Percentiles rank a stretch among this genome's conserved stretches.
These are phyloP conservation scores for Drosophila borborema DNA, from an alignment of 2,888 invertebrate genomes.

Conservation along the genomic window DNA sequence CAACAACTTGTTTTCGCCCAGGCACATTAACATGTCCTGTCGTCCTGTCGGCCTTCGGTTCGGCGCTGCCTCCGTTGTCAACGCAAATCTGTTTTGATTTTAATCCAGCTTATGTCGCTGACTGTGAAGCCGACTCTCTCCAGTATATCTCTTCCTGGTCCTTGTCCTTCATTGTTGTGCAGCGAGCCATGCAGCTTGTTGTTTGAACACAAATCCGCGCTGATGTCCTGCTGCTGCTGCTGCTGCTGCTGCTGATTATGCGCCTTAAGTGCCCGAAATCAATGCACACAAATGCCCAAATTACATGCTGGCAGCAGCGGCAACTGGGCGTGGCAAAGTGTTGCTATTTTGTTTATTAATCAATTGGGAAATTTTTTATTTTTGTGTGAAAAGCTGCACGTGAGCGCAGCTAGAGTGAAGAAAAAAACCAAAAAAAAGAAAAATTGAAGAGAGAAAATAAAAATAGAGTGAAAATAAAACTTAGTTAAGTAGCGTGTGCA, in stretches of 20 bases:
- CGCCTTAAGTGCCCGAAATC: conserved; percentile 83
- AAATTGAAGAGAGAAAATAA: conserved; percentile 5
- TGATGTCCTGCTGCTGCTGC: conserved; percentile 38
- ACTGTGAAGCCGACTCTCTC: conserved; percentile 32
- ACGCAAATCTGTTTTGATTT: conserved; percentile 81
- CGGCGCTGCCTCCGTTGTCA: conserved; percentile 59
- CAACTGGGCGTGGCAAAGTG: conserved; percentile 39
- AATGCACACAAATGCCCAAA: conserved; percentile 83
- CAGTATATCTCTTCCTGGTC: neutral
- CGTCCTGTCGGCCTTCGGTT: neutral
- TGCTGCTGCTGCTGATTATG: conserved; percentile 67
- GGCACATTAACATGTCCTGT: conserved; percentile 61
- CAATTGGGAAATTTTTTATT: conserved; percentile 47
- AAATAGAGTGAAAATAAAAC: conserved; percentile 25
- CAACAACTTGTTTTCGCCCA: conserved; percentile 46
- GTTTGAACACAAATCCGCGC: conserved; percentile 55
- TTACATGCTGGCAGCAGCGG: conserved; percentile 59
- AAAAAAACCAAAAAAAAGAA: conserved; percentile 34
- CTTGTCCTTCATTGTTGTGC: conserved; percentile 64
- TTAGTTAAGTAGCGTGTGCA: conserved; percentile 85
- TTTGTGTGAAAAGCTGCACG: conserved; percentile 50
- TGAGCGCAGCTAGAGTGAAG: conserved; percentile 30
- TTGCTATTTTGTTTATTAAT: conserved; percentile 77
- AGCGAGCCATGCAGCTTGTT: conserved; percentile 68
- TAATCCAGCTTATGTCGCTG: conserved; percentile 80